Evolutionary conservation across 2,888 invertebrate species (phyloP), one percentile per base, ranked within the genome.

Genomic region (Diplazon laetatorius): DNA sequence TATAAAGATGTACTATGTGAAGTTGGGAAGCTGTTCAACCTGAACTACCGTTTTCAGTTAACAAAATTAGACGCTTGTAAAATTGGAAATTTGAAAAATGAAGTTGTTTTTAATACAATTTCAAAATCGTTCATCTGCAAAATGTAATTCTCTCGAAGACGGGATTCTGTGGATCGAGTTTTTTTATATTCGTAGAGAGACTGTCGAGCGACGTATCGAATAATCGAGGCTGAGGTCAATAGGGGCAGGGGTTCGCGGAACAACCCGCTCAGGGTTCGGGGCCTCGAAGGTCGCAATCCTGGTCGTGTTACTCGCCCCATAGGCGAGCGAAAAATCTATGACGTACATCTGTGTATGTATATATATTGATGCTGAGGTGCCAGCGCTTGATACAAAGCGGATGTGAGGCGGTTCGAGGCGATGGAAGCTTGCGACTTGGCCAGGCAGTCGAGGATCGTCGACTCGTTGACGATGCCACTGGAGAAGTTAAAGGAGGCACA

Each of bases 211-310:
- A 4, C 52, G 52, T 55, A 30, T 55, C 30, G 52, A 55, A 55
- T 55, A 14, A 55, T 55, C 52, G 30, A 55, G 52, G 52, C 52
- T 25, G 52, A n/a, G 52, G 30, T 55, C 25, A 55, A 55, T 55
- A 30, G 52, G 52, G 30, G 25, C 30, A 30, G 6, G 30, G 30
- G 14, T 30, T 55, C 52, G 30, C 52, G 25, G 52, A 25, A 2
- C 30, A 14, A 55, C 30, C 30, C 6, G 6, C 25, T 25, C 30
- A 30, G 30, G 52, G 52, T n/a, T 55, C 2, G 4, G 30, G 52
- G 8, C 25, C 52, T 55, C 16, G 52, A 55, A n/a, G 8, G 52
- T 55, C 52, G 14, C 2, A 8, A 6, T 55, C 30, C 30, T 55
- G 30, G 30, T 55, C 52, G 52, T 55, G 52, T 30, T 35, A 30